These are phyloP conservation scores for Coregonus ussuriensis DNA, from an alignment of 2,797 vertebrate genomes.

Conservation along the genomic window DNA sequence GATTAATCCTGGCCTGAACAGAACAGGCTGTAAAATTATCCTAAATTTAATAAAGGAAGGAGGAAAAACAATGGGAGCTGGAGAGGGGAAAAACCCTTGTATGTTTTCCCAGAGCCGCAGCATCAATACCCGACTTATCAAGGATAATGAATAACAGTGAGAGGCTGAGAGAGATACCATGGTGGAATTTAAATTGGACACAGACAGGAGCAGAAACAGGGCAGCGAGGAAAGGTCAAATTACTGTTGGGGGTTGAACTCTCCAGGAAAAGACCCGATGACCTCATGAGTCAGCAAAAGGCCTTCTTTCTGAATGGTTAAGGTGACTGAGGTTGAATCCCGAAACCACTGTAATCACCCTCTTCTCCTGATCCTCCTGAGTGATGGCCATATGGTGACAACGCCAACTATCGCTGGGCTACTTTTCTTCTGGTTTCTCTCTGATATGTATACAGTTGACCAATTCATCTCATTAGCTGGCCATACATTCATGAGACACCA, in stretches of 20 bases:
- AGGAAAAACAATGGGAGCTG: slow-evolving; percentile 55
- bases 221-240: slow-evolving; percentile 37
- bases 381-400: too few species aligned
- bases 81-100: slow-evolving; percentile 49
- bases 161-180: slow-evolving; percentile 59
- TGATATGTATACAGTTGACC: neutral
- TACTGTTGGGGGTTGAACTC: slow-evolving; percentile 46
- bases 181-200: slow-evolving; percentile 59
- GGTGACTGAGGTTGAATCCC: slow-evolving; percentile 33
- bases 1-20: slow-evolving; percentile 7
- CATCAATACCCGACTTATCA: slow-evolving; percentile 60
- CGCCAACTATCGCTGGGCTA: too few species aligned
- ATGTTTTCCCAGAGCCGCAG: neutral
- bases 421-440: too few species aligned
- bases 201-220: slow-evolving; percentile 53
- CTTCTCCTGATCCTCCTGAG: too few species aligned
- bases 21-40: slow-evolving; percentile 55
- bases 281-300: slow-evolving; percentile 26
- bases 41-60: slow-evolving; percentile 64
- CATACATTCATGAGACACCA: neutral
- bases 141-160: slow-evolving; percentile 64
- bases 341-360: neutral
- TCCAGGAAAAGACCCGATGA: slow-evolving; percentile 44
- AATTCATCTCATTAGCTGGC: slow-evolving; percentile 27
- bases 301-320: neutral